Evolutionary conservation across 2,888 invertebrate genomes (phyloP).

Genomic region (Drosophila neotestacea): DNA sequence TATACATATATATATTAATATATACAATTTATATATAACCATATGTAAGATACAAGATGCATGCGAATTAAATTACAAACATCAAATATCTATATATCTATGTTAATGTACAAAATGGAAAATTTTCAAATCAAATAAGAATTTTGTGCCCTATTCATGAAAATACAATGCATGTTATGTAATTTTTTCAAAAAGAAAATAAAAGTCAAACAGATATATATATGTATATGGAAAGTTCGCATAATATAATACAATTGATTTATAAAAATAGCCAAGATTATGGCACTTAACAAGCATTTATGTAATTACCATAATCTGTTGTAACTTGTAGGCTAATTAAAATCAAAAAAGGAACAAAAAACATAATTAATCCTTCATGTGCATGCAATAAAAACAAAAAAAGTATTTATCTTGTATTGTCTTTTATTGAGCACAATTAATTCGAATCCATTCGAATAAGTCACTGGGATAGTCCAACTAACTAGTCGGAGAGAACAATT

Average conservation of each 20-base stretch:
- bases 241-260: conserved; percentile 36
- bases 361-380: conserved; percentile 77
- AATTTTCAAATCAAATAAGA: conserved; percentile 40
- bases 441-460: background rate
- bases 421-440: background rate
- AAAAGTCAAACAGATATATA: conserved; percentile 22
- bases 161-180: conserved; percentile 52
- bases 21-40: conserved; percentile 19
- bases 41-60: conserved; percentile 31
- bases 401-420: background rate
- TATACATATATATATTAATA: conserved; percentile 25
- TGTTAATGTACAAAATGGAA: conserved; percentile 64
- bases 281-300: conserved; percentile 55
- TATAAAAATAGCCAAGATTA: conserved; percentile 46
- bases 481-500: background rate
- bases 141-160: conserved; percentile 35
- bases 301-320: conserved; percentile 68
- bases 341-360: conserved; percentile 37
- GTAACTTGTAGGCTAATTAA: conserved; percentile 69
- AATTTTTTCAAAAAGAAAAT: conserved; percentile 32
- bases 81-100: conserved; percentile 3
- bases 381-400: conserved; percentile 79
- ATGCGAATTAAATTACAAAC: conserved; percentile 45
- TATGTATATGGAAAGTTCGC: conserved; percentile 28
- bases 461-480: background rate